A percentile compares a stretch with the other conserved stretches of the same genome.
Evolutionary conservation across 1,140 invertebrate genomes (phyloP).

Genomic region (Drosophila chauvacae): DNA sequence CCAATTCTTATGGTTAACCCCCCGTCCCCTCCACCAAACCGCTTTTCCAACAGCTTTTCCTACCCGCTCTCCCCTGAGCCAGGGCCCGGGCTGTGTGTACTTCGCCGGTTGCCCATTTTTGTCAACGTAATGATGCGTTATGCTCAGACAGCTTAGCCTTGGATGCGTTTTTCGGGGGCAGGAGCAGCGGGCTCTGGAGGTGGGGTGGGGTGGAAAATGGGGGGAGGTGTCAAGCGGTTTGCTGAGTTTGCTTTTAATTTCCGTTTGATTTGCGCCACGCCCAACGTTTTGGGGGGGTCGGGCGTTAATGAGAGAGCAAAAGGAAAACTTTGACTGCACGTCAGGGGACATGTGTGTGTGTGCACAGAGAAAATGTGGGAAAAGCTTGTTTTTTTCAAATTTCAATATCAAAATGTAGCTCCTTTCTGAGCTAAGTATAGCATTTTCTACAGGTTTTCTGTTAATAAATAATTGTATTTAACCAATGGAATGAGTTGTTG

Average conservation of each 20-base stretch:
- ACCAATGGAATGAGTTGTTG: neutral
- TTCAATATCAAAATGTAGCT: neutral
- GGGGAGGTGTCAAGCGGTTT: conserved; percentile 25
- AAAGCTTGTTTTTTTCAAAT: neutral
- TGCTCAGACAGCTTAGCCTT: conserved; percentile 60
- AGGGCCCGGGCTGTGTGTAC: neutral
- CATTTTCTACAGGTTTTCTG: neutral
- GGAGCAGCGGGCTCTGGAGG: neutral
- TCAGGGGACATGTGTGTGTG: neutral
- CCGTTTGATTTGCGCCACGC: conserved; percentile 67
- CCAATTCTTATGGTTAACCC: conserved; percentile 38
- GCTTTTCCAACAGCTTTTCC: too few species aligned
- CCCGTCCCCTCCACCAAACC: neutral
- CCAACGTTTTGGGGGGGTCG: conserved; percentile 15
- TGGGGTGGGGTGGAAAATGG: neutral
- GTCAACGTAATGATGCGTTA: conserved; percentile 75
- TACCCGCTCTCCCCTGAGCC: conserved; percentile 15
- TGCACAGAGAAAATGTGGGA: neutral
- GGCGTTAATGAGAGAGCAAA: conserved; percentile 29
- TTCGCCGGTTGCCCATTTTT: conserved; percentile 43
- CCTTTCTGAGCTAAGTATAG: neutral
- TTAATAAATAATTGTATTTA: neutral
- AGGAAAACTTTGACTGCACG: conserved; percentile 27
- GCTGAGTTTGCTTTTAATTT: conserved; percentile 60
- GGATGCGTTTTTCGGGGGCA: conserved; percentile 24